Percentiles rank a stretch among this genome's conserved stretches.
Evolutionary conservation across 2,888 invertebrate species (phyloP).

Genomic region (Sphaerophoria rueppellii): DNA sequence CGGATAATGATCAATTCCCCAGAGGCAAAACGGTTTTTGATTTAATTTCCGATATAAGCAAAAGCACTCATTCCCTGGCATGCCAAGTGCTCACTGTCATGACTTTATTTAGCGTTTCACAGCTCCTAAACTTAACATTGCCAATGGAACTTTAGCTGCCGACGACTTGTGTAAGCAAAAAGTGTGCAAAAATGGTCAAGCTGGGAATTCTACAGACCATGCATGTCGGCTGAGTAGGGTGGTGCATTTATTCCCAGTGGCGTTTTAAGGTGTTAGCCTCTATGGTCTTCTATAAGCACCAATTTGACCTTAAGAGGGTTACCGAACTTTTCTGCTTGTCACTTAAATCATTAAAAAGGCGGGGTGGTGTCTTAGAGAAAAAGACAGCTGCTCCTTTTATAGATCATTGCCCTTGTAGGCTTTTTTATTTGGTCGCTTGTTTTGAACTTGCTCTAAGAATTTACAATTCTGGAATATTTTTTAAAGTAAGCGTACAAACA

Average conservation of each 20-base stretch:
- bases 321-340: conserved; percentile 48
- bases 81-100: conserved; percentile 71
- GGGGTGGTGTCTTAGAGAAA: background rate
- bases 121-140: conserved; percentile 50
- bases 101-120: conserved; percentile 67
- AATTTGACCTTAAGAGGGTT: conserved; percentile 54
- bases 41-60: conserved; percentile 65
- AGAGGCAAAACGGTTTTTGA: conserved; percentile 70
- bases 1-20: conserved; percentile 69
- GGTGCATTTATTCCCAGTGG: conserved; percentile 62
- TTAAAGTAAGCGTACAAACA: conserved; percentile 5
- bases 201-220: conserved; percentile 59
- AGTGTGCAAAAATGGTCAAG: conserved; percentile 58
- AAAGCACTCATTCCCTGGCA: conserved; percentile 17
- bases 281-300: background rate
- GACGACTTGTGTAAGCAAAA: conserved; percentile 23
- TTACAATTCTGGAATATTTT: conserved; percentile 4
- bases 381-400: conserved; percentile 31
- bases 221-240: background rate
- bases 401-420: conserved; percentile 52
- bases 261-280: conserved; percentile 64
- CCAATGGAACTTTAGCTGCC: conserved; percentile 1
- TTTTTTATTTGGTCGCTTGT: conserved; percentile 2
- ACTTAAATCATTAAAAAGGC: conserved; percentile 40
- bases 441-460: conserved; percentile 20